Conservation (phyloP, 2,888 invertebrate species). For the Leptarthrus brevirostris region DNA sequence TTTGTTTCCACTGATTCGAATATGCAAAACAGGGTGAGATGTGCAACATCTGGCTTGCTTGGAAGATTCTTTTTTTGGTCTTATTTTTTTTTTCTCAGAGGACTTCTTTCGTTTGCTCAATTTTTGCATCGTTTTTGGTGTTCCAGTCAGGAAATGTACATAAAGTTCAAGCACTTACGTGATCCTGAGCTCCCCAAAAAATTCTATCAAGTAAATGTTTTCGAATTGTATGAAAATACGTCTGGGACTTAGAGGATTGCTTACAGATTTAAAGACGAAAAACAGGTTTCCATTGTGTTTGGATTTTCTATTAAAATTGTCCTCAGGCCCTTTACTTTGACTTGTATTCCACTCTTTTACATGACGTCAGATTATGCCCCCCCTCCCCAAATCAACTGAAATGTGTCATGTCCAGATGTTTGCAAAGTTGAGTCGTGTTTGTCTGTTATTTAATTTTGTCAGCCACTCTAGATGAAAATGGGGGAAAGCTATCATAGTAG, state of each 20-base stretch:
- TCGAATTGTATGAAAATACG: neutral
- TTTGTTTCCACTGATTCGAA: slow-evolving; percentile 14
- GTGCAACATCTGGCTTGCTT: slow-evolving; percentile 18
- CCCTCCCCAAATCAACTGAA: too few relatives aligned
- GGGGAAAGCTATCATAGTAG: too few relatives aligned
- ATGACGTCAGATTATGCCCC: too few relatives aligned
- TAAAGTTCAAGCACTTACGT: slow-evolving; percentile 21
- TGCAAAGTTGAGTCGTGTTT: too few relatives aligned
- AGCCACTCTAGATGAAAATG: too few relatives aligned
- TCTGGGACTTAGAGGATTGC: neutral
- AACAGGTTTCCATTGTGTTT: neutral
- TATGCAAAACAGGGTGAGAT: slow-evolving; percentile 25
- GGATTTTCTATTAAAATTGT: too few relatives aligned
- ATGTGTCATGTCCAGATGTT: too few relatives aligned
- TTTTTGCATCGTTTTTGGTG: slow-evolving; percentile 8
- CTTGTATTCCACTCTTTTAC: too few relatives aligned
- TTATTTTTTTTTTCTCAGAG: neutral
- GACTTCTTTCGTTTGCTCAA: neutral
- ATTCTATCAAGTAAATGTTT: slow-evolving; percentile 18
- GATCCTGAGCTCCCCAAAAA: slow-evolving; percentile 1
- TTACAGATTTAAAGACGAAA: neutral
- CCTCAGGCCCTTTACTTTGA: too few relatives aligned
- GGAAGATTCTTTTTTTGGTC: too few relatives aligned
- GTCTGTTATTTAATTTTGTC: too few relatives aligned
- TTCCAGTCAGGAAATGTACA: slow-evolving; percentile 15